Conservation (phyloP, 2,888 invertebrate genomes). For the Calephelis perditalis region DNA sequence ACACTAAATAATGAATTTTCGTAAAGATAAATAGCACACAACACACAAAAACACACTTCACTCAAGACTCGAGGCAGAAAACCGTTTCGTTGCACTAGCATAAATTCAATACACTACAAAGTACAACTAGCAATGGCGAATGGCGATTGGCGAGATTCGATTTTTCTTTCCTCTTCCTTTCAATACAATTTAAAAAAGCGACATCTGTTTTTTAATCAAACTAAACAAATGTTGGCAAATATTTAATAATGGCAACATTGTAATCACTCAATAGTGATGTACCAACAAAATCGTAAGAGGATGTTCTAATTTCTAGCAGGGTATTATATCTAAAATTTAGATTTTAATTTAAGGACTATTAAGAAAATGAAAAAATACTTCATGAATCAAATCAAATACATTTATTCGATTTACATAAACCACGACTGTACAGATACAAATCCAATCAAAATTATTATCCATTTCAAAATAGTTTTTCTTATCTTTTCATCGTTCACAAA, state of each 20-base stretch:
- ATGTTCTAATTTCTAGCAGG: too few species aligned
- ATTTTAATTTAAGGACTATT: too few species aligned
- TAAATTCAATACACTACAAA: conserved; percentile 35
- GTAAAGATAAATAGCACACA: conserved; percentile 59
- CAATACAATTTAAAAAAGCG: conserved; percentile 35
- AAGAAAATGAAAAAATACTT: too few species aligned
- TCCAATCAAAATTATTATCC: too few species aligned
- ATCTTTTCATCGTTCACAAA: too few species aligned
- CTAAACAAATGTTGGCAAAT: conserved; percentile 17
- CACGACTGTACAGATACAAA: too few species aligned
- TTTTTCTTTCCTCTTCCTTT: conserved; percentile 46
- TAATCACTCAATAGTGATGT: too few species aligned
- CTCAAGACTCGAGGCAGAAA: conserved; percentile 74
- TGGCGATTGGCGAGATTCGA: conserved; percentile 48
- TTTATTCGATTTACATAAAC: too few species aligned
- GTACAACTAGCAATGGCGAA: conserved; percentile 24
- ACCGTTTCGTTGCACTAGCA: conserved; percentile 65
- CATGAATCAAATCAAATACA: too few species aligned
- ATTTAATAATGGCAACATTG: conserved; percentile 13
- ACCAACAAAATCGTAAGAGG: too few species aligned
- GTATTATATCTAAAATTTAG: too few species aligned
- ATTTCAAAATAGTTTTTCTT: too few species aligned
- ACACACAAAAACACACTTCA: conserved; percentile 59
- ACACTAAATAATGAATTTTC: conserved; percentile 58
- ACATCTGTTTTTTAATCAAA: conserved; percentile 39